Evolutionary conservation across 2,888 invertebrate genomes (phyloP), one percentile per base, ranked within the genome.

Genomic region (Fissipunctia ypsillon): DNA sequence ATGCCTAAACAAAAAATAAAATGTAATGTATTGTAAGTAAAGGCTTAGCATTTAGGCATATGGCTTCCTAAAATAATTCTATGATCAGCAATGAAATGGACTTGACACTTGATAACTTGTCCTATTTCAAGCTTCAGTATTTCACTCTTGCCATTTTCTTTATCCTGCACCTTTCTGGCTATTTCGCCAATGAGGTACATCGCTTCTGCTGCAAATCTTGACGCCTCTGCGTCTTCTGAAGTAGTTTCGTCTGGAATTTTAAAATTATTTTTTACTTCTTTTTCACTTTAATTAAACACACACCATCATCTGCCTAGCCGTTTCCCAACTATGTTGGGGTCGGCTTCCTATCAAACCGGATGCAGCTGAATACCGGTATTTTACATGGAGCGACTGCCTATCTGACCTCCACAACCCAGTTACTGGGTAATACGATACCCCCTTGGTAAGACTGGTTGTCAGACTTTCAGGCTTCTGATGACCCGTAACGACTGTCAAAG

Each of bases 181-280:
- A 96, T 92, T 78, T 95, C 93, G 1, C 95, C 95, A 9, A 96
- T 91, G 14, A 95, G 90, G 48, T 91, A 91, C 16, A 96, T 76
- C 0, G 96, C 94, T 80, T 96, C 93, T 0, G 94, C 92, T 0
- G 95, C 95, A 80, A 96, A 96, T 48, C 94, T 91, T 1, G 94
- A 91, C 0, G 96, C 95, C 50, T 96, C 96, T 0, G 88, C 93
- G 14, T 94, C 94, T 84, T 96, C 96, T 0, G 60, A 48, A 10
- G 61, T 79, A 0, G n/a, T 79, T 76, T 76, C 76, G 12, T 76
- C 76, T 76, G 79, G 12, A 61, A 76, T 28, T 5, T 22, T 35
- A 43, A 35, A 16, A 31, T 28, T n/a, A 3, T 31, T 28, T 28
- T 63, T 28, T n/a, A n/a, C n/a, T n/a, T n/a, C n/a, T n/a, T n/a